Evolutionary conservation across 2,797 vertebrate species (phyloP).

Genomic region (Sebastes paucispinis): DNA sequence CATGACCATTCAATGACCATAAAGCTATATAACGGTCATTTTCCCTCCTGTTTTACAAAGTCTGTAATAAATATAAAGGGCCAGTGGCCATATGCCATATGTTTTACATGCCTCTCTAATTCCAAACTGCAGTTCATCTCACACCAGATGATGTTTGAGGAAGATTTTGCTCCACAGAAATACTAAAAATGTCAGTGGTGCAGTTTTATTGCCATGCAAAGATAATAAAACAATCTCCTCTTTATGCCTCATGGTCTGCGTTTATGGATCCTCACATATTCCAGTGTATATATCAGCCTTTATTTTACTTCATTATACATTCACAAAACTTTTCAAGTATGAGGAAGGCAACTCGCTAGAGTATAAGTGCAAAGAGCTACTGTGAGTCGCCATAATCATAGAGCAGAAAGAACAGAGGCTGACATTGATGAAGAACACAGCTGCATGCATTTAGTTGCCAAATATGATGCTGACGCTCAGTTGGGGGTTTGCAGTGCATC

Average conservation of each 20-base stretch:
- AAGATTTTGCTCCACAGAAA: slow-evolving; percentile 10
- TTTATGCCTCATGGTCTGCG: slow-evolving; percentile 10
- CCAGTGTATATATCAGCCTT: slow-evolving; percentile 6
- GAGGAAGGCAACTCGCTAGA: neutral
- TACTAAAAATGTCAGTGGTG: slow-evolving; percentile 33
- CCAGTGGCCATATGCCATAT: slow-evolving; percentile 17
- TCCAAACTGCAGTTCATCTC: slow-evolving; percentile 12
- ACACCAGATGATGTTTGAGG: slow-evolving; percentile 5
- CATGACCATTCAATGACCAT: neutral
- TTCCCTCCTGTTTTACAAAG: neutral
- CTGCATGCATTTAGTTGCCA: slow-evolving; percentile 30
- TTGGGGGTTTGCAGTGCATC: slow-evolving; percentile 27
- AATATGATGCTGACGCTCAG: slow-evolving; percentile 13
- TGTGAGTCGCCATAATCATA: slow-evolving; percentile 3
- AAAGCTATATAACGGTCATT: neutral
- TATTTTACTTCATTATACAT: slow-evolving; percentile 32
- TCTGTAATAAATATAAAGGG: slow-evolving; percentile 4
- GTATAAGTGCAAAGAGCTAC: neutral
- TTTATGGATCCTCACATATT: slow-evolving; percentile 29
- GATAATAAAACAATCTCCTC: slow-evolving; percentile 23
- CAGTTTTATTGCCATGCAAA: slow-evolving; percentile 32
- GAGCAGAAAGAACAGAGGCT: slow-evolving; percentile 12
- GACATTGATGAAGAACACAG: slow-evolving; percentile 41
- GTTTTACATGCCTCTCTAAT: slow-evolving; percentile 27
- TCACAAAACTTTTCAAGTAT: neutral